Conservation (phyloP, 2,797 vertebrate species). For the Tangara arthus region DNA sequence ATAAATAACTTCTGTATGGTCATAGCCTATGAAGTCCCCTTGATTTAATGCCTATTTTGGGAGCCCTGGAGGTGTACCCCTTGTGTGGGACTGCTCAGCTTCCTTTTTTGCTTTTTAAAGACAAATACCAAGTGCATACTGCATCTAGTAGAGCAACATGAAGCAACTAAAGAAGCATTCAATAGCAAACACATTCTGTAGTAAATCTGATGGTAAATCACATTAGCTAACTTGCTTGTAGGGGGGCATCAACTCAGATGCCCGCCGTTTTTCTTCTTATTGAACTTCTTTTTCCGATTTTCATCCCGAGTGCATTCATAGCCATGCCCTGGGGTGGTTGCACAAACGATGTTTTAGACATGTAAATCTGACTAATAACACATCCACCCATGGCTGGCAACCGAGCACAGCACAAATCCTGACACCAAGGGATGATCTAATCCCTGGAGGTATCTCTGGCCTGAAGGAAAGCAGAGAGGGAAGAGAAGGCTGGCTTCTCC, state of each 20-base stretch:
- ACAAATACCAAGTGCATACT: not conserved
- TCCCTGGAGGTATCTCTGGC: slow-evolving; percentile 10
- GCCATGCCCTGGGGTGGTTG: slow-evolving; percentile 22
- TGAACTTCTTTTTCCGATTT: slow-evolving; percentile 4
- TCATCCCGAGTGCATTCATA: not conserved
- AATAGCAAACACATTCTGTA: not conserved
- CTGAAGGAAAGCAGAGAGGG: not conserved
- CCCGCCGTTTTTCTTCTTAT: not conserved
- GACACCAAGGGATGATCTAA: slow-evolving; percentile 31
- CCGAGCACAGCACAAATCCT: not conserved
- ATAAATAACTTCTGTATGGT: not conserved
- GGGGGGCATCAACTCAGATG: not conserved
- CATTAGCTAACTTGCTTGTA: not conserved
- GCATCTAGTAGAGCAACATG: not conserved
- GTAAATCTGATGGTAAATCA: not conserved
- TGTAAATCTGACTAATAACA: slow-evolving; percentile 39
- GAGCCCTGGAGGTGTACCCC: not conserved
- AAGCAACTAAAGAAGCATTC: not conserved
- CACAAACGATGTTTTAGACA: slow-evolving; percentile 43
- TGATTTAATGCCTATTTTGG: not conserved
- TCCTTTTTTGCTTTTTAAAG: not conserved
- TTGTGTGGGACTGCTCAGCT: not conserved
- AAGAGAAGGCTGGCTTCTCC: not conserved
- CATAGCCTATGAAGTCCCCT: not conserved
- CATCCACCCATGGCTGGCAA: slow-evolving; percentile 14